Evolutionary conservation across 1,140 invertebrate species (phyloP), one percentile per base, ranked within the genome.

Genomic region (Bombus vancouverensis): DNA sequence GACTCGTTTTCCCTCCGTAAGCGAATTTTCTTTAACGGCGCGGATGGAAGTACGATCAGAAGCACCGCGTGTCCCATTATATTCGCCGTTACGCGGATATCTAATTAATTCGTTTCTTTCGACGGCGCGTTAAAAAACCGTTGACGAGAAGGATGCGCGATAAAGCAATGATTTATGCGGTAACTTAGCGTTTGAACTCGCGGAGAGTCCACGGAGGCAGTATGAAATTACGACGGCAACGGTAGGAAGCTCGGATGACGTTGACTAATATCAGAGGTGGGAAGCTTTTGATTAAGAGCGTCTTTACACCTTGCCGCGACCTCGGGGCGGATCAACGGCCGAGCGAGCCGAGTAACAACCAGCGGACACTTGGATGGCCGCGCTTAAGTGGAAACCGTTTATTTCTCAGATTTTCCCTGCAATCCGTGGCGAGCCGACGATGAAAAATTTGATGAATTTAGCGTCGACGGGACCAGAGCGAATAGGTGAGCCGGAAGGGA

Each of bases 261-360:
- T 85, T 85, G 86, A 87, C 76, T 85, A 85, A 87, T 87, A 81
- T 81, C 83, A 25, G 66, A 42, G 42, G 37, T 68, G 59, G 86
- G 74, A 87, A 76, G 75, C 81, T 73, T 84, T 85, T 85, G 86
- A 85, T 87, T 87, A 87, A 85, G 37, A 72, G 83, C 59, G 68
- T 44, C 76, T 88, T 88, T 78, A 73, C 85, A 83, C 66, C 59
- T 83, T 28, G 44, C 80, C n/a, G 47, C 75, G 75, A 83, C 80
- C 84, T 44, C 66, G 28, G 34, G 9, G 15, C 22, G 65, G 83
- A 81, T 88, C 70, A 68, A 78, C 59, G 59, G 47, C 81, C 68
- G 53, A 62, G 32, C 13, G 47, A 13, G 70, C 1, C 10, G 47
- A 28, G 28, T 47, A 28, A 15, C n/a, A 65, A n/a, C 62, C 28